These are phyloP conservation scores for Cardinalis cardinalis DNA, from an alignment of 2,113 vertebrate species.

Conservation along the genomic window DNA sequence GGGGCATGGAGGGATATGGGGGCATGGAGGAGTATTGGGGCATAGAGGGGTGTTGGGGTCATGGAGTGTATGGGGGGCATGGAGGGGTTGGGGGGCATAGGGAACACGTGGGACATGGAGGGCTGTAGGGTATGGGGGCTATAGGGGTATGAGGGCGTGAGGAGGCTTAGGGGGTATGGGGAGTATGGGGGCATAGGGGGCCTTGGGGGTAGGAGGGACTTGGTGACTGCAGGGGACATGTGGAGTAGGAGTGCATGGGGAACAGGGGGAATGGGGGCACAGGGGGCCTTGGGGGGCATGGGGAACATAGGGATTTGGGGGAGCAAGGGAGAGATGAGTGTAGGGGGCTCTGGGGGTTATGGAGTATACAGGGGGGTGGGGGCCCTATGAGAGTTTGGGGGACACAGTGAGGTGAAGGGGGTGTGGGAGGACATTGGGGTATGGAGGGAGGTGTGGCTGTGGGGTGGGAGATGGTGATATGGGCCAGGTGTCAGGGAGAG, in stretches of 20 bases:
- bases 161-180: no score
- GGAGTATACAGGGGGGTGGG: no score
- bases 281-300: no score
- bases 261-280: background rate
- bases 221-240: background rate
- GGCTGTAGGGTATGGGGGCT: no score
- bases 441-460: background rate
- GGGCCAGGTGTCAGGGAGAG: background rate
- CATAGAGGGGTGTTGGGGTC: no score
- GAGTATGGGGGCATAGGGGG: background rate
- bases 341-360: background rate
- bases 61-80: no score
- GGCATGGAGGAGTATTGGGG: no score
- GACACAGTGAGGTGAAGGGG: background rate
- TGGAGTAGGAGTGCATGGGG: no score
- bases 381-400: background rate
- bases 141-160: background rate
- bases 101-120: no score
- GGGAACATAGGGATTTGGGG: no score
- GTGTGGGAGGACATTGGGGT: background rate
- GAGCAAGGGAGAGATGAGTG: background rate
- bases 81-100: no score
- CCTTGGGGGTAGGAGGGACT: background rate
- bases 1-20: no score
- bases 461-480: background rate